Percentiles rank a stretch among this genome's conserved stretches.
These are phyloP conservation scores for Palaemon carinicauda DNA, from an alignment of 1,140 invertebrate genomes.

Conservation along the genomic window DNA sequence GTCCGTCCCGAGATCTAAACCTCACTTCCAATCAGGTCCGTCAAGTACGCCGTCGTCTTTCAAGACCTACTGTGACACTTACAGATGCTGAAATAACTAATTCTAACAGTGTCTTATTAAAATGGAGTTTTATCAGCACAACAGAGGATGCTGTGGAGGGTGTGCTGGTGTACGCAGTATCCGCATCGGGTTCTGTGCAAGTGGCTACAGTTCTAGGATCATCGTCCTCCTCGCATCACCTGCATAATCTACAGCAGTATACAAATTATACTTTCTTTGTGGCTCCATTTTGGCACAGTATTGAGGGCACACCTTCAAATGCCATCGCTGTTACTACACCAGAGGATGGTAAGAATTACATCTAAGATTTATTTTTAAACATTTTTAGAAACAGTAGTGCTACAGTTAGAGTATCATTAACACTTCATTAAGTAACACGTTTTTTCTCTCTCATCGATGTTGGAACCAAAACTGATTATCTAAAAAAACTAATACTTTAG, in stretches of 20 bases:
- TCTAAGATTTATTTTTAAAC: not conserved
- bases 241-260: conserved; percentile 46
- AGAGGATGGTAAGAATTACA: conserved; percentile 74
- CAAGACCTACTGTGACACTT: conserved; percentile 4
- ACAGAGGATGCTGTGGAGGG: conserved; percentile 27
- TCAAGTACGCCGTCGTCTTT: conserved; percentile 31
- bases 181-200: not conserved
- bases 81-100: not conserved
- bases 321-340: conserved; percentile 74
- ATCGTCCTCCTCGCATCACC: conserved; percentile 41
- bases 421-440: not conserved
- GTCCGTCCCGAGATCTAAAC: not conserved
- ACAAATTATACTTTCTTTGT: conserved; percentile 81
- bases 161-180: conserved; percentile 48
- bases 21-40: conserved; percentile 7
- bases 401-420: not conserved
- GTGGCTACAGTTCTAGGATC: conserved; percentile 53
- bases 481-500: too few species aligned
- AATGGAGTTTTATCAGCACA: conserved; percentile 35
- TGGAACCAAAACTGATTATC: too few species aligned
- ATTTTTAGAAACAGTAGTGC: not conserved
- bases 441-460: too few species aligned
- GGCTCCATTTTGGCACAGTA: conserved; percentile 79
- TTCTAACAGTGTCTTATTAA: conserved; percentile 40
- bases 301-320: conserved; percentile 81